Conservation (phyloP, 2,113 vertebrate species). For the Rousettus leschenaultii region DNA sequence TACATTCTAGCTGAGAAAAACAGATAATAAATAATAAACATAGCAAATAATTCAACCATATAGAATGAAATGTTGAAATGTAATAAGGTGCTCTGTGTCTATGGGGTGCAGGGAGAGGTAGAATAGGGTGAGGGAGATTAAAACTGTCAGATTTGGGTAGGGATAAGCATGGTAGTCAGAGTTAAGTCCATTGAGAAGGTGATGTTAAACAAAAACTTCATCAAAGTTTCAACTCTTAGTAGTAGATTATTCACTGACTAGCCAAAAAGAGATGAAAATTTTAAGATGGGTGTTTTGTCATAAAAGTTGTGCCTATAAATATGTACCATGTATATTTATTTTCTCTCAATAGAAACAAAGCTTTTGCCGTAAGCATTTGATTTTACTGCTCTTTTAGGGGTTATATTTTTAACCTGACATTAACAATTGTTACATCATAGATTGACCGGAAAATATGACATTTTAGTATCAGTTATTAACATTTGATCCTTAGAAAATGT, state of each 20-base stretch:
- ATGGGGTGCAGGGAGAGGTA: accelerated
- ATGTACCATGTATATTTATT: neutral
- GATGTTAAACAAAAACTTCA: neutral
- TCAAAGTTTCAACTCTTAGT: neutral
- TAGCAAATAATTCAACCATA: neutral
- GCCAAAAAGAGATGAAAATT: neutral
- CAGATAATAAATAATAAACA: neutral
- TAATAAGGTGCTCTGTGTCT: neutral
- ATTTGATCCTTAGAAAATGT: neutral
- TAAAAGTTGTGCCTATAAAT: neutral
- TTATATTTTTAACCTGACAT: neutral
- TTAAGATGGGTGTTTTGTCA: neutral
- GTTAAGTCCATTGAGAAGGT: neutral
- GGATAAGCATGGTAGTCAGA: neutral
- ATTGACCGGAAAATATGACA: neutral
- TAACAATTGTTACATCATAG: neutral
- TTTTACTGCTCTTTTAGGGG: neutral
- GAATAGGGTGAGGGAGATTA: neutral
- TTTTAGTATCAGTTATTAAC: neutral
- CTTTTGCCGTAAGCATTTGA: neutral
- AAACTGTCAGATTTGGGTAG: neutral
- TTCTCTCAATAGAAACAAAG: neutral
- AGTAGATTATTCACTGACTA: neutral
- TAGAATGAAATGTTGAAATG: neutral
- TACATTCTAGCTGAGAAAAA: neutral